Percentiles rank a stretch among this genome's conserved stretches.
Conservation (phyloP, 2,797 vertebrate species). For the Cryptoblepharus egeriae region DNA sequence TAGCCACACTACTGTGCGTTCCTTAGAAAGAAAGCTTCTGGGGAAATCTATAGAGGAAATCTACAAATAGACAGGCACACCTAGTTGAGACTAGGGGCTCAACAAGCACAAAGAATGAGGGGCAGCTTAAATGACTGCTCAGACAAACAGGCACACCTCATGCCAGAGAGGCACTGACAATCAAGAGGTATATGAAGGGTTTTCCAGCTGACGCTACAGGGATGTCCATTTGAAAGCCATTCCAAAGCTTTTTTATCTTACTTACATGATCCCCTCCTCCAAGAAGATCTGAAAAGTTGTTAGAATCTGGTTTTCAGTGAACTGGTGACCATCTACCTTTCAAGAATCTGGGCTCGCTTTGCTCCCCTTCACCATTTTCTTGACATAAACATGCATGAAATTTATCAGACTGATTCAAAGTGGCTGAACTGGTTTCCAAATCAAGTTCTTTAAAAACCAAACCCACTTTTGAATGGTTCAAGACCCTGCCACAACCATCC, state of each 20-base stretch:
- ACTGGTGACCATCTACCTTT: not conserved
- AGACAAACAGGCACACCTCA: not conserved
- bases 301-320: not conserved
- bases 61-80: not conserved
- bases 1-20: not conserved
- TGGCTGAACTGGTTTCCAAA: no score
- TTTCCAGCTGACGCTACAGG: not conserved
- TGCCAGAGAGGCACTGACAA: not conserved
- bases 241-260: not conserved
- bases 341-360: no score
- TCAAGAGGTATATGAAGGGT: not conserved
- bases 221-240: not conserved
- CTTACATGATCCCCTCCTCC: not conserved
- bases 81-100: not conserved
- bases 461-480: no score
- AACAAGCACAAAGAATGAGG: not conserved
- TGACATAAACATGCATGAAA: no score
- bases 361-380: no score
- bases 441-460: no score
- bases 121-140: not conserved
- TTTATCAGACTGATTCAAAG: no score
- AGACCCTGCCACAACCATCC: no score
- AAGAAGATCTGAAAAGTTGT: not conserved
- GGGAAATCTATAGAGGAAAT: no score
- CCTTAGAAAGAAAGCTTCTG: not conserved